Evolutionary conservation across 2,888 invertebrate genomes (phyloP).

Genomic region (Chaitophorus viminalis): DNA sequence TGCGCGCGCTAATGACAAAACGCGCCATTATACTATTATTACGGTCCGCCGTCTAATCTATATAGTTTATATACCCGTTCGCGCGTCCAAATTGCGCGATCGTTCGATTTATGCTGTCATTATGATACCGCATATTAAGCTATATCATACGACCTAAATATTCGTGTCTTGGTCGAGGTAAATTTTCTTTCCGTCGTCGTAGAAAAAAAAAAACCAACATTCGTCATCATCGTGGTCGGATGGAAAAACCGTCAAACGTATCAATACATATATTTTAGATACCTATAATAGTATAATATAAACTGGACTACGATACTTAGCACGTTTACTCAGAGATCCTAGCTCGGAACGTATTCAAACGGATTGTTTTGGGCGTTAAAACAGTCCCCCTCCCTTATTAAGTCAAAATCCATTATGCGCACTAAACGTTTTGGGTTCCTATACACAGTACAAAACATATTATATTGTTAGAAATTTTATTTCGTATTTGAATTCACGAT

Average conservation of each 20-base stretch:
- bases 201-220: background rate
- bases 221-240: background rate
- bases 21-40: background rate
- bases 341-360: background rate
- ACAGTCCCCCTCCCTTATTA: too few relatives aligned
- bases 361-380: too few relatives aligned
- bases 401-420: too few relatives aligned
- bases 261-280: too few relatives aligned
- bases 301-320: background rate
- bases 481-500: too few relatives aligned
- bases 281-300: too few relatives aligned
- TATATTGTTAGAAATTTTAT: too few relatives aligned
- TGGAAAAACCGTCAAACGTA: too few relatives aligned
- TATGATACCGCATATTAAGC: background rate
- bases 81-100: background rate
- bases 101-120: conserved; percentile 8
- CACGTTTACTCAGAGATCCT: background rate
- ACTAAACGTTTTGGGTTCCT: too few relatives aligned
- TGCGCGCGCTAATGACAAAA: background rate
- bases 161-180: background rate
- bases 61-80: too few relatives aligned
- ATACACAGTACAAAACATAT: too few relatives aligned
- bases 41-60: conserved; percentile 1
- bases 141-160: too few relatives aligned
- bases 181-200: background rate